Percentiles rank a stretch among this genome's conserved stretches.
Conservation (phyloP, 2,113 vertebrate species). For the Callospermophilus lateralis region DNA sequence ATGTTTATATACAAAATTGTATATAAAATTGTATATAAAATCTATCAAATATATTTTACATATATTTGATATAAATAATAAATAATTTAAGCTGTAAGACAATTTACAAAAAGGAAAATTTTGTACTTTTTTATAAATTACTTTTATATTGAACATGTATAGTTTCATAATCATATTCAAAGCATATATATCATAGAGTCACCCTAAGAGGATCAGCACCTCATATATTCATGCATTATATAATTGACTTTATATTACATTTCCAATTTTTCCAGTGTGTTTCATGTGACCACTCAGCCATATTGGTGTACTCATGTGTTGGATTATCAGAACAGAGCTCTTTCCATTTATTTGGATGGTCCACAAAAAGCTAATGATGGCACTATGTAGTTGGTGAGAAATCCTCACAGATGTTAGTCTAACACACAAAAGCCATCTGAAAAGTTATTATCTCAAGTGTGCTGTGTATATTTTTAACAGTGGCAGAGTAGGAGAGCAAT, state of each 20-base stretch:
- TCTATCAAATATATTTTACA: not conserved
- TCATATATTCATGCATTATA: not conserved
- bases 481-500: not conserved
- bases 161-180: conserved; percentile 36
- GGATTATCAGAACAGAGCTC: not conserved
- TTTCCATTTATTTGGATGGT: not conserved
- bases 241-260: not conserved
- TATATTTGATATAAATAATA: not conserved
- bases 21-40: not conserved
- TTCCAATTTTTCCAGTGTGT: not conserved
- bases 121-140: not conserved
- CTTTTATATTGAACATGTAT: not conserved
- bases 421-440: not conserved
- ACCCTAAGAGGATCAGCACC: not conserved
- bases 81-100: not conserved
- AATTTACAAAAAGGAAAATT: not conserved
- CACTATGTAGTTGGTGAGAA: not conserved
- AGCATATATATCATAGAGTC: not conserved
- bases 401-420: not conserved
- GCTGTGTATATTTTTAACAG: not conserved
- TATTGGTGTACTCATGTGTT: not conserved
- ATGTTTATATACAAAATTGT: not conserved
- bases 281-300: not conserved
- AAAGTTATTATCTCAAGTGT: not conserved
- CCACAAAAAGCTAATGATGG: not conserved